These are phyloP conservation scores for Tipula confusa DNA, from an alignment of 2,888 invertebrate genomes.

Conservation along the genomic window DNA sequence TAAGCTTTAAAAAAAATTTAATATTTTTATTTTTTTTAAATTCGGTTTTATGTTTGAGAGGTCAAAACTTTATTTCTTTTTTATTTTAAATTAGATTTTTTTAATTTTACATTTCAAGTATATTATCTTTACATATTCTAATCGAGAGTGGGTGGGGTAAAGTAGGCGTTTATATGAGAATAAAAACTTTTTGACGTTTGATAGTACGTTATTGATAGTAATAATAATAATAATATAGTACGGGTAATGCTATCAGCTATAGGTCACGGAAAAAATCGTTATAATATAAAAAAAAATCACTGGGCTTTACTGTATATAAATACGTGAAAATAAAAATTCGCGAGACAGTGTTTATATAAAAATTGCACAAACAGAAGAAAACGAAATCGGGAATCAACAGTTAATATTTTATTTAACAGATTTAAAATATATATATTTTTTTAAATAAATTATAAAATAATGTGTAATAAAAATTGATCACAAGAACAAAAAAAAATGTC, in stretches of 20 bases:
- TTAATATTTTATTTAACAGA: background rate
- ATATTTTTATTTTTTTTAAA: background rate
- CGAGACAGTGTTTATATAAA: background rate
- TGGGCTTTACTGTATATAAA: background rate
- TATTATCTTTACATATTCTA: background rate
- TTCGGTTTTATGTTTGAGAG: conserved; percentile 20
- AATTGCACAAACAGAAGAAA: background rate
- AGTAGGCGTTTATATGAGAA: background rate
- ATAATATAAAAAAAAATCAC: background rate
- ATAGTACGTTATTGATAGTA: conserved; percentile 6
- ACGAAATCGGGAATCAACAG: background rate
- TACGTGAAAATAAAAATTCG: background rate
- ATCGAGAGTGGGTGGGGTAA: background rate
- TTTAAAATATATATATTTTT: background rate
- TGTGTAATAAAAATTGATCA: background rate
- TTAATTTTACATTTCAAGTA: background rate
- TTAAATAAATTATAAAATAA: background rate
- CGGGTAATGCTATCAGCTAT: background rate
- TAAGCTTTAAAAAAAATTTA: background rate
- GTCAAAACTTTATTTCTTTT: conserved; percentile 14
- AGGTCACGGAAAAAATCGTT: background rate
- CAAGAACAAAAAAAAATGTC: background rate
- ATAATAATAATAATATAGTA: conserved; percentile 1
- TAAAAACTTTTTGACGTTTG: background rate
- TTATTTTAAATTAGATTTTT: conserved; percentile 20